A percentile compares a stretch with the other conserved stretches of the same genome.
phyloP scores from a whole-genome alignment of 1,140 invertebrate genomes.

The Ceratoteleas bidentatus region DNA sequence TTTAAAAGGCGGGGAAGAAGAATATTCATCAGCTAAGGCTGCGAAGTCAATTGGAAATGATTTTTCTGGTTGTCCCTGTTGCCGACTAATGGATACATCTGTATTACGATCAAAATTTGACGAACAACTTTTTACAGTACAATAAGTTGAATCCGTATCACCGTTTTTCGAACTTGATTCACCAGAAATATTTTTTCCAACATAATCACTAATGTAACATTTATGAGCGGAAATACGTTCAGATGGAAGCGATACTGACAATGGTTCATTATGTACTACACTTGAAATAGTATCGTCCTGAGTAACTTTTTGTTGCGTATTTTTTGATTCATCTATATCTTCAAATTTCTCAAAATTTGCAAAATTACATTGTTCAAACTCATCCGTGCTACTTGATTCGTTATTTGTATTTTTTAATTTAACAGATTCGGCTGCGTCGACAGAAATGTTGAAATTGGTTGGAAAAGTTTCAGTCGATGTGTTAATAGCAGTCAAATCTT shows the following conservation, averaged over 20 bases:
- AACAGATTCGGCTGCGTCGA: too few relatives aligned
- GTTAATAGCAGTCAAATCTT: too few relatives aligned
- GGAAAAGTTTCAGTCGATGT: too few relatives aligned
- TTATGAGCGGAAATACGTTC: constrained; percentile 78
- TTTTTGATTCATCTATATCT: constrained; percentile 67
- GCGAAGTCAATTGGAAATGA: constrained; percentile 77
- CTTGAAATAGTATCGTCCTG: constrained; percentile 56
- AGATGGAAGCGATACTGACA: constrained; percentile 86
- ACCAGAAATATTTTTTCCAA: background rate
- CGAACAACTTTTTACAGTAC: too few relatives aligned
- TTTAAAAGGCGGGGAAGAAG: constrained; percentile 69
- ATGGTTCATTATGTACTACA: constrained; percentile 81
- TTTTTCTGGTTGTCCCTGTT: constrained; percentile 70
- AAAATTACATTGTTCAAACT: too few relatives aligned
- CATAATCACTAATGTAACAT: constrained; percentile 17
- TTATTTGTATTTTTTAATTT: too few relatives aligned
- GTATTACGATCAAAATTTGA: too few relatives aligned
- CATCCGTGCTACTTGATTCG: too few relatives aligned
- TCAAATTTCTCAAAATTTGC: constrained; percentile 79
- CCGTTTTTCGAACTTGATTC: constrained; percentile 40
- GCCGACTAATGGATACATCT: constrained; percentile 64
- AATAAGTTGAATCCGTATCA: constrained; percentile 70
- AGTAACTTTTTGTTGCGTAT: constrained; percentile 51
- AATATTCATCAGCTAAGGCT: constrained; percentile 64
- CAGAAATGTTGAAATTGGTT: too few relatives aligned